phyloP scores from a whole-genome alignment of 1,140 invertebrate genomes.

The Aricia agestis region DNA sequence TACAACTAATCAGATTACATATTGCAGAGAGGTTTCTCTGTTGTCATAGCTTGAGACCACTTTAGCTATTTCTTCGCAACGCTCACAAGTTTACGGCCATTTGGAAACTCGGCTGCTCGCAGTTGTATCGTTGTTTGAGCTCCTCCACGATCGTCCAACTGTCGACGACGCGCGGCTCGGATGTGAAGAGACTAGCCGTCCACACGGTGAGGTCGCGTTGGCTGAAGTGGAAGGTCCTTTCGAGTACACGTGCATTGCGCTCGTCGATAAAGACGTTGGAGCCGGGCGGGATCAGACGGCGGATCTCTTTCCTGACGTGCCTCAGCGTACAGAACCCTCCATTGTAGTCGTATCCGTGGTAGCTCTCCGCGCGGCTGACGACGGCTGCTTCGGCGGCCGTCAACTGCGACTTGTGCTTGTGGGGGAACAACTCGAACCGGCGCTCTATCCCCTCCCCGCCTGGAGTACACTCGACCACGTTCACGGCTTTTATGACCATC shows the following conservation, averaged over 20 bases:
- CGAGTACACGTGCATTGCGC: constrained; percentile 12
- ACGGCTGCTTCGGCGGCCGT: constrained; percentile 11
- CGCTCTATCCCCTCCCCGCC: not conserved
- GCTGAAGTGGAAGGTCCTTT: constrained; percentile 1
- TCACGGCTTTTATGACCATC: constrained; percentile 18
- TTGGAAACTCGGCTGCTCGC: constrained; percentile 15
- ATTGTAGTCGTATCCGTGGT: constrained; percentile 15
- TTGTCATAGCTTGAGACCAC: too few species aligned
- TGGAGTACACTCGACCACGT: constrained; percentile 9
- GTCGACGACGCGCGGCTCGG: constrained; percentile 12
- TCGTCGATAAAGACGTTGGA: constrained; percentile 14
- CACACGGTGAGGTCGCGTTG: constrained; percentile 6
- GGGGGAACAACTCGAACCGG: constrained; percentile 16
- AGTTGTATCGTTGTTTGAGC: constrained; percentile 17
- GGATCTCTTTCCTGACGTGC: constrained; percentile 4
- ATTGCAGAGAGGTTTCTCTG: too few species aligned
- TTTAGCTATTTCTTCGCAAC: too few species aligned
- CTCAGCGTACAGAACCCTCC: constrained; percentile 16
- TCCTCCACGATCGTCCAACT: constrained; percentile 14
- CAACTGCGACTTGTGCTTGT: constrained; percentile 13
- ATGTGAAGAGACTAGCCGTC: constrained; percentile 12
- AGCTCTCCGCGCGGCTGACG: constrained; percentile 13
- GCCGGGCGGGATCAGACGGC: constrained; percentile 12
- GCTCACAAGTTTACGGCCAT: too few species aligned
- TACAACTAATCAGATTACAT: too few species aligned